phyloP scores from a whole-genome alignment of 1,140 invertebrate genomes.

The Trachymyrmex septentrionalis region DNA sequence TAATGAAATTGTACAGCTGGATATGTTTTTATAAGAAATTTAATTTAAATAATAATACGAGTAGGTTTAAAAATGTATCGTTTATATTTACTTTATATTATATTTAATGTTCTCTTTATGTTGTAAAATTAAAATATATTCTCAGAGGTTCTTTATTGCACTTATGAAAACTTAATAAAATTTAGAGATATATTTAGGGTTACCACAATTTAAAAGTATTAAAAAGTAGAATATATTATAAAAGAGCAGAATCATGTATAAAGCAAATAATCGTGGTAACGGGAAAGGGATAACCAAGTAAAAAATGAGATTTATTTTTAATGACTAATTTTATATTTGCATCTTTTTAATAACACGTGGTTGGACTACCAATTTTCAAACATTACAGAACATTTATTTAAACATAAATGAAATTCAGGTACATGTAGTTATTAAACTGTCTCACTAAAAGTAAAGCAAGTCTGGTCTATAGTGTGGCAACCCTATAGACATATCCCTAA shows the following conservation, averaged over 20 bases:
- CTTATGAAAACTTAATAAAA: neutral
- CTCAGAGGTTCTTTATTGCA: neutral
- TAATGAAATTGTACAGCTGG: neutral
- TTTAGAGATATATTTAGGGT: constrained; percentile 36
- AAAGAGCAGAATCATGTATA: neutral
- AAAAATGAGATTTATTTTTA: constrained; percentile 19
- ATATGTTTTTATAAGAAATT: constrained; percentile 14
- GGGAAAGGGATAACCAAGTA: neutral
- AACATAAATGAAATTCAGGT: constrained; percentile 40
- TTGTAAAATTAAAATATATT: constrained; percentile 32
- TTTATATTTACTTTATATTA: constrained; percentile 21
- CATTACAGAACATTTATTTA: constrained; percentile 39
- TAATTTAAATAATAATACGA: constrained; percentile 14
- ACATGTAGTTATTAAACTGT: constrained; percentile 21
- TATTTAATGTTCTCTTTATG: constrained; percentile 9
- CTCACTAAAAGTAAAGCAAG: neutral
- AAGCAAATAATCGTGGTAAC: neutral
- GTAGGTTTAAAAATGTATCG: neutral
- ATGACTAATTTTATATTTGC: constrained; percentile 32
- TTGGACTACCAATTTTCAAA: constrained; percentile 14
- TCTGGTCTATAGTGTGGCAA: constrained; percentile 27
- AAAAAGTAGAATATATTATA: neutral
- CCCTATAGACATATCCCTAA: constrained; percentile 28
- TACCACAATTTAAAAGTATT: constrained; percentile 24
- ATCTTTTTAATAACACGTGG: constrained; percentile 32